Base-by-base conservation (phyloP, 1,140 invertebrate species). In the Samia ricini region DNA sequence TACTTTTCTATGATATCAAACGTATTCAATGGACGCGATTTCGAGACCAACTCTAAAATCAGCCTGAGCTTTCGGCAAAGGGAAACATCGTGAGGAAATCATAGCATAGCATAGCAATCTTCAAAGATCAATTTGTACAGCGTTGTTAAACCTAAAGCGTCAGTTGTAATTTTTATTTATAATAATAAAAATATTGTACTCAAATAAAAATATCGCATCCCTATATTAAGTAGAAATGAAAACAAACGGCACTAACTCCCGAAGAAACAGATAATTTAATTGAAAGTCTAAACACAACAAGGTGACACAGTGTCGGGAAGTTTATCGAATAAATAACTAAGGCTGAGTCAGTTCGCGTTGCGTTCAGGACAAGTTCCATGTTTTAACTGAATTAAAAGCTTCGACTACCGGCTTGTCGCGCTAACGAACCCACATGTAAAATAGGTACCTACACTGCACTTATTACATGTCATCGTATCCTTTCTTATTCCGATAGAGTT, bases 301-400 rank as follows among this genome's bases (percentile, higher is more conserved):
- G 48, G 51, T 58, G 61, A 70, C 63, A 69, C 68, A 66, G 62
- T 63, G 63, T 55, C 10, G 19, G 52, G 50, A 64, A 26, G 22
- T 63, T 55, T 50, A 56, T 60, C 64, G 67, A 68, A 67, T 72
- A 67, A 71, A 71, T 64, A 67, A 67, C 65, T 65, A 68, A 71
- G 71, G 66, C 71, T n/a, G n/a, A n/a, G 69, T 74, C 74, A 70
- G 69, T 60, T 71, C 71, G 63, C 61, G 58, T 65, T 54, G 60
- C 51, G 56, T 58, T 63, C 60, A 29, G 64, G 58, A 69, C 67
- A 71, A 77, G 63, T 72, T 71, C 59, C 50, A 42, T 22, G 70
- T 42, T 71, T 72, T 74, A 77, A 77, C 62, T 69, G 68, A 77
- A 77, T 77, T 77, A 74, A 77, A 74, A 77, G 75, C 75, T 72